phyloP scores from a whole-genome alignment of 2,888 invertebrate genomes.

The Caenorhabditis japonica region DNA sequence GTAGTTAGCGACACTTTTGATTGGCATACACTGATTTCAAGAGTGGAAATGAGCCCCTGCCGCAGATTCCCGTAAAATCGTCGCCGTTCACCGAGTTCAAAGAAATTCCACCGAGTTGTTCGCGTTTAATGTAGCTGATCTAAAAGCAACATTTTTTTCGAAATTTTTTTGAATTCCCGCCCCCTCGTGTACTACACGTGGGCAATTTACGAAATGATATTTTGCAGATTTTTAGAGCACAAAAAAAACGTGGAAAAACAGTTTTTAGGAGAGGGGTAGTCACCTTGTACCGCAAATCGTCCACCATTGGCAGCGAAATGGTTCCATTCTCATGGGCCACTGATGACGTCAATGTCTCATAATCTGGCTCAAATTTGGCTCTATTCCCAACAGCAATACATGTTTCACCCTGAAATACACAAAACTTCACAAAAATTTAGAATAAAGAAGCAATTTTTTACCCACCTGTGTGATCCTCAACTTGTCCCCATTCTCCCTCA shows the following conservation, averaged over 20 bases:
- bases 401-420: constrained; percentile 7
- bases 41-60: constrained; percentile 49
- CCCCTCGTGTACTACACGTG: too few relatives aligned
- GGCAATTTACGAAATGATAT: too few relatives aligned
- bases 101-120: constrained; percentile 34
- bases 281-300: constrained; percentile 37
- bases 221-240: too few relatives aligned
- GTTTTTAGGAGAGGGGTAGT: neutral
- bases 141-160: neutral
- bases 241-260: neutral
- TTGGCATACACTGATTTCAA: constrained; percentile 38
- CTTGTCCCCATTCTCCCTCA: constrained; percentile 11
- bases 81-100: constrained; percentile 45
- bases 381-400: constrained; percentile 32
- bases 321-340: constrained; percentile 9
- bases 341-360: constrained; percentile 7
- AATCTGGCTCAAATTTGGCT: constrained; percentile 18
- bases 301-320: constrained; percentile 17
- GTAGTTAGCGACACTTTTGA: constrained; percentile 10
- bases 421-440: too few relatives aligned
- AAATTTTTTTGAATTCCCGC: neutral
- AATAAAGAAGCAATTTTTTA: neutral
- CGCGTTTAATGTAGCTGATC: constrained; percentile 44
- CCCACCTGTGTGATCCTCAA: constrained; percentile 3
- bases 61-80: constrained; percentile 52